Evolutionary conservation across 1,140 invertebrate species (phyloP).

Genomic region (Helicoverpa zea): DNA sequence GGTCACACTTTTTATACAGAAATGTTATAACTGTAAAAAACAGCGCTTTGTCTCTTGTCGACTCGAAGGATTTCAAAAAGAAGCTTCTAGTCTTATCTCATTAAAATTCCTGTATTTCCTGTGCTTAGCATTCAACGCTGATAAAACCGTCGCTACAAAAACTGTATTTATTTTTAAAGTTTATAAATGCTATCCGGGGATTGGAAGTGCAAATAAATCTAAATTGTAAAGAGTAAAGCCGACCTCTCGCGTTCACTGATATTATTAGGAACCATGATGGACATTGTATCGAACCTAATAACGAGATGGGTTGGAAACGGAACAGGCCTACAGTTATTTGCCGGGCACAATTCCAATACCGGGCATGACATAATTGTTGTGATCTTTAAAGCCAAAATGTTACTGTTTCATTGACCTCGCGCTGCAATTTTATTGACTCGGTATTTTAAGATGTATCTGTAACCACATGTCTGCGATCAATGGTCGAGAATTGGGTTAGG

Average conservation of each 20-base stretch:
- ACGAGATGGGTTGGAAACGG: neutral
- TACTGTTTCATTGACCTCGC: constrained; percentile 18
- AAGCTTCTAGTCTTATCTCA: neutral
- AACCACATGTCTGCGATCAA: constrained; percentile 20
- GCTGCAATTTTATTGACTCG: constrained; percentile 10
- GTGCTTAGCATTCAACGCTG: neutral
- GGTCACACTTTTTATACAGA: neutral
- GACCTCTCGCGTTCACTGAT: neutral
- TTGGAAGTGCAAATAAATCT: neutral
- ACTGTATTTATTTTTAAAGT: neutral
- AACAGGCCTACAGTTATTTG: neutral
- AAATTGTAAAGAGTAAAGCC: neutral
- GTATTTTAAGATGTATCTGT: constrained; percentile 22
- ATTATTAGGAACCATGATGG: neutral
- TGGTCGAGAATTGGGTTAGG: constrained; percentile 21
- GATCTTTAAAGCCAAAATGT: constrained; percentile 27
- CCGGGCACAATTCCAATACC: constrained; percentile 15
- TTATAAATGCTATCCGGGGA: no score
- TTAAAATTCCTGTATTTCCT: constrained; percentile 20
- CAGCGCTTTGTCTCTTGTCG: neutral
- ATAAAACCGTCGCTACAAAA: neutral
- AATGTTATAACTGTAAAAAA: neutral
- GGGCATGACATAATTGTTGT: constrained; percentile 28
- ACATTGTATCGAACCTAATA: neutral
- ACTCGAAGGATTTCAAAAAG: constrained; percentile 21